Base-by-base conservation (phyloP, 2,888 invertebrate genomes). In the Drosophila austrosaltans region DNA sequence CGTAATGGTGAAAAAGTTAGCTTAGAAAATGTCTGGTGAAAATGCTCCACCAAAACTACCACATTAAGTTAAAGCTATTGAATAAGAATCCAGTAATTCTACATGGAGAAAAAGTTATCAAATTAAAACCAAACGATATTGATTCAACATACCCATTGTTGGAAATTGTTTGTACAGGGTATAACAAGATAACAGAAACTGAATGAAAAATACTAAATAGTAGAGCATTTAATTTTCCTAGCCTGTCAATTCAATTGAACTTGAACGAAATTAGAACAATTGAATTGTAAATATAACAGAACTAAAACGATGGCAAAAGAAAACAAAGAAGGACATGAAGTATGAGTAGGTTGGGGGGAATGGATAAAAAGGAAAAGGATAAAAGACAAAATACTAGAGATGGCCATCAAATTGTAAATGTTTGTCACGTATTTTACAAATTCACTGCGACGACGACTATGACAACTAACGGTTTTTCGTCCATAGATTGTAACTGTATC, bases 341-440 rank as follows among this genome's bases (percentile, higher is more conserved):
- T 16, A 16, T 16, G 16, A 16, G 16, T 0, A 16, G 2, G 39
- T 64, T 57, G 56, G 63, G 48, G 66, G 40, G 48, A 1, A 40
- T n/a, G 16, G 7, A 3, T 2, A 53, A 39, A 42, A 42, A 16
- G 16, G 58, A 44, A 44, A 66, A 69, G 56, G 58, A 69, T 36
- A 36, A 42, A 12, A 56, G 62, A 48, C 66, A 61, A 39, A 66
- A 63, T 59, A 63, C 59, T 67, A 60, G 39, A 56, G 75, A 77
- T 66, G 61, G 82, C 72, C 79, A 79, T 77, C 77, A 75, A 79
- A 84, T 84, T 87, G 76, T 64, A 73, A 79, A 88, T 86, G 88
- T 80, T 80, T 85, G 89, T 88, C 88, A 88, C 88, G 88, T 88
- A 87, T 77, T 82, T 87, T 81, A 82, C 87, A 89, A 88, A 86